A percentile compares a stretch with the other conserved stretches of the same genome.
Evolutionary conservation across 1,140 invertebrate genomes (phyloP).

Genomic region (Drosophila mojavensis): DNA sequence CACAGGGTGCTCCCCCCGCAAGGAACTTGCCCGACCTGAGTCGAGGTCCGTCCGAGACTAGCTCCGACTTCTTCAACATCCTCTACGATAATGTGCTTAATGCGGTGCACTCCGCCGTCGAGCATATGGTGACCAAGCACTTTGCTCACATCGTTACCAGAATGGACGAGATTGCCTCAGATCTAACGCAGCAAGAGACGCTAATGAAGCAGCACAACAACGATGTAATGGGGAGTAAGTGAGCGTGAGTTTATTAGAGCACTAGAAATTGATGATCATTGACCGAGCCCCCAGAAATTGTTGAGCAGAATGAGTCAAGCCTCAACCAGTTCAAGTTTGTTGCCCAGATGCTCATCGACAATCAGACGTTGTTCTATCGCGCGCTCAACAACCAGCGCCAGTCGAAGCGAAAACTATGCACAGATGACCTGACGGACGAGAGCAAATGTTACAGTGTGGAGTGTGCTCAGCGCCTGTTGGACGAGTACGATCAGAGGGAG

Average conservation of each 20-base stretch:
- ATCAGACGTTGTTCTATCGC: slow-evolving; percentile 53
- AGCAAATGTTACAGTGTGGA: slow-evolving; percentile 17
- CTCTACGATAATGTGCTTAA: slow-evolving; percentile 66
- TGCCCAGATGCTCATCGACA: slow-evolving; percentile 71
- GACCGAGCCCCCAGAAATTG: slow-evolving; percentile 38
- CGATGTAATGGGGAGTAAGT: slow-evolving; percentile 60
- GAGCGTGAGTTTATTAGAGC: too few relatives aligned
- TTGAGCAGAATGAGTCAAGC: slow-evolving; percentile 51
- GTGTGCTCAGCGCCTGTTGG: neutral
- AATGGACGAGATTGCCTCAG: slow-evolving; percentile 31
- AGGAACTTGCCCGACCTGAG: neutral
- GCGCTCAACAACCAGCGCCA: slow-evolving; percentile 29
- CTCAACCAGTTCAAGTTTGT: slow-evolving; percentile 71
- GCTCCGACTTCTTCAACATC: slow-evolving; percentile 62
- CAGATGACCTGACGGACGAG: slow-evolving; percentile 8
- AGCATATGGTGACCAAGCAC: slow-evolving; percentile 50
- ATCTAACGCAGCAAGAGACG: slow-evolving; percentile 37
- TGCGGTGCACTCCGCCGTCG: slow-evolving; percentile 49
- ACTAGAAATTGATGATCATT: too few relatives aligned
- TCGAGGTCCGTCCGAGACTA: slow-evolving; percentile 50
- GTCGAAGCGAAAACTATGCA: slow-evolving; percentile 1
- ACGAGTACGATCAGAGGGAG: neutral
- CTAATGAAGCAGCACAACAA: slow-evolving; percentile 37
- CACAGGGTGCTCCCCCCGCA: neutral
- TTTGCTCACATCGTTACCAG: slow-evolving; percentile 41